phyloP scores from a whole-genome alignment of 2,888 invertebrate genomes.

The Acrobasis suavella region DNA sequence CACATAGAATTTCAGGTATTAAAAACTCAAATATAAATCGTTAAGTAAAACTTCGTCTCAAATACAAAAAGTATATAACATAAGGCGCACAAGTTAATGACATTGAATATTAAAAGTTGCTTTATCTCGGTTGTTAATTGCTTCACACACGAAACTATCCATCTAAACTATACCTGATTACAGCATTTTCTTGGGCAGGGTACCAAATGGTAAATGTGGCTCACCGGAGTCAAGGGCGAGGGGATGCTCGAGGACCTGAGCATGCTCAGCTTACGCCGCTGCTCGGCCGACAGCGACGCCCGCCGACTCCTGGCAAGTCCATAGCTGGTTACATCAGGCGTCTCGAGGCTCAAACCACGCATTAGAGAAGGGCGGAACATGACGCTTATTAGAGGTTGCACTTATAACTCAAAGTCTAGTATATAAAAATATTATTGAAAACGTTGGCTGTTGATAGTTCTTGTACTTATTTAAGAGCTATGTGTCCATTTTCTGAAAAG shows the following conservation, averaged over 20 bases:
- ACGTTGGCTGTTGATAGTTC: no score
- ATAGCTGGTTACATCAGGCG: constrained; percentile 62
- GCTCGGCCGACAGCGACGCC: constrained; percentile 72
- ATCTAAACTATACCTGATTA: constrained; percentile 65
- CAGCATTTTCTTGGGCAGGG: constrained; percentile 81
- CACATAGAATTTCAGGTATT: no score
- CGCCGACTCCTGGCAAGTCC: constrained; percentile 74
- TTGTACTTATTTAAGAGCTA: no score
- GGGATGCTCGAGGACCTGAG: constrained; percentile 68
- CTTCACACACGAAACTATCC: constrained; percentile 17
- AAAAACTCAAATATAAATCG: neutral
- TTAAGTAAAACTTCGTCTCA: neutral
- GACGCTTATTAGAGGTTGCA: neutral
- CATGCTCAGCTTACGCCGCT: constrained; percentile 69
- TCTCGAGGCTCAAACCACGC: constrained; percentile 64
- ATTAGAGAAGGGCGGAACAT: constrained; percentile 71
- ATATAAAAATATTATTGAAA: neutral
- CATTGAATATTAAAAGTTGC: constrained; percentile 2
- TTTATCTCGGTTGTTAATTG: constrained; percentile 22
- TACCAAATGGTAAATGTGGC: constrained; percentile 82
- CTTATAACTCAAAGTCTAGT: neutral
- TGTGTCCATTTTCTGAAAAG: constrained; percentile 6
- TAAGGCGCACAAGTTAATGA: constrained; percentile 5
- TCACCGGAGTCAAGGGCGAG: constrained; percentile 74
- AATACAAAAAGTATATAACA: neutral